Evolutionary conservation across 2,888 invertebrate genomes (phyloP).

Genomic region (Phengaris arion): DNA sequence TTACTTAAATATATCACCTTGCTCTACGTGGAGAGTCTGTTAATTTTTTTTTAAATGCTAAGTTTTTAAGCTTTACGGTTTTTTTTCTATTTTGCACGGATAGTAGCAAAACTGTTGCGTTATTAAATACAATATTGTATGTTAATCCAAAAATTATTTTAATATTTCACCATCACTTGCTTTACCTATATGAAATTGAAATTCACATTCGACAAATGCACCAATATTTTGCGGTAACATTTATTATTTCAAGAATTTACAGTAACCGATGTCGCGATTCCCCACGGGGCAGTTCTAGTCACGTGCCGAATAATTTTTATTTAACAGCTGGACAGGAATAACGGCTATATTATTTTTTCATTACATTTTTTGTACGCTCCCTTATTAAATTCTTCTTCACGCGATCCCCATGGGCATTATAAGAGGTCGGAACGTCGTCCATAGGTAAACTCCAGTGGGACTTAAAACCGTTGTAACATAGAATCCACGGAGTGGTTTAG

Average conservation of each 20-base stretch:
- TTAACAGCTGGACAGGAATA: slow-evolving; percentile 42
- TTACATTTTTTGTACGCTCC: slow-evolving; percentile 40
- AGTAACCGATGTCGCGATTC: slow-evolving; percentile 34
- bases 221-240: neutral
- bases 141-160: neutral
- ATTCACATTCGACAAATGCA: neutral
- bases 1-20: no score
- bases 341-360: slow-evolving; percentile 45
- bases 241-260: slow-evolving; percentile 21
- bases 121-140: neutral
- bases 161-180: no score
- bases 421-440: slow-evolving; percentile 30
- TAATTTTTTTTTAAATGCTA: neutral
- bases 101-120: no score
- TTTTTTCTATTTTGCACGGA: no score
- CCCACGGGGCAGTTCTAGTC: slow-evolving; percentile 38
- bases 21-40: neutral
- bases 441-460: slow-evolving; percentile 5
- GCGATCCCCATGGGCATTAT: slow-evolving; percentile 36
- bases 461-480: neutral
- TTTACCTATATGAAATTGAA: neutral
- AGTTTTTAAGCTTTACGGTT: no score
- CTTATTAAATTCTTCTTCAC: slow-evolving; percentile 40
- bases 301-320: slow-evolving; percentile 43
- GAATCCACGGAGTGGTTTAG: neutral